A percentile compares a stretch with the other conserved stretches of the same genome.
Evolutionary conservation across 2,888 invertebrate genomes (phyloP).

Genomic region (Drosophila neotestacea): DNA sequence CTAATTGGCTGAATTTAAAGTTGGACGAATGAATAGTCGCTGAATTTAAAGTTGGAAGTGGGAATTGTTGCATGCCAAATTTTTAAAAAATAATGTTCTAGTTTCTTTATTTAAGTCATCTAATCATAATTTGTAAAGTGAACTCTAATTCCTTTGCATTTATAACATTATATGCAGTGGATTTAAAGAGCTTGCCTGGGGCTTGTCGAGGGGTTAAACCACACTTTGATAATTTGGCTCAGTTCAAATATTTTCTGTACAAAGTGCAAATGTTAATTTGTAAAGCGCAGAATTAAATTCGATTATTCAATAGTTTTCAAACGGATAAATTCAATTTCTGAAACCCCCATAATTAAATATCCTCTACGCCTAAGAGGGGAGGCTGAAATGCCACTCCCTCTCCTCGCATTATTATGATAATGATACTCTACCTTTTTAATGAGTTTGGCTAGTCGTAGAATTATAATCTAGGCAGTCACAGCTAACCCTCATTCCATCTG

Average conservation of each 20-base stretch:
- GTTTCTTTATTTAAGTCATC: no score
- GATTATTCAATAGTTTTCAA: constrained; percentile 46
- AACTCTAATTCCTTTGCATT: no score
- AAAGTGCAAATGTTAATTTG: constrained; percentile 55
- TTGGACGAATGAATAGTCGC: no score
- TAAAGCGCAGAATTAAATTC: constrained; percentile 57
- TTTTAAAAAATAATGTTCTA: no score
- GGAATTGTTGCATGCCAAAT: no score
- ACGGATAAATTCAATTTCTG: constrained; percentile 36
- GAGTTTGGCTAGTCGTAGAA: constrained; percentile 30
- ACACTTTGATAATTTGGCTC: neutral
- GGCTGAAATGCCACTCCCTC: neutral
- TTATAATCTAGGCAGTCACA: constrained; percentile 32
- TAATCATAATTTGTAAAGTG: no score
- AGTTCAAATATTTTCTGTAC: constrained; percentile 35
- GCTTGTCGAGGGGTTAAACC: neutral
- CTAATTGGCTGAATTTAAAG: constrained; percentile 7
- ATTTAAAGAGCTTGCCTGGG: neutral
- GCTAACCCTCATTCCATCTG: neutral
- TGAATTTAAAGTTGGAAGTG: no score
- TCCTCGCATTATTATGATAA: constrained; percentile 42
- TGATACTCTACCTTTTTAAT: constrained; percentile 48
- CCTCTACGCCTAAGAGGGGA: neutral
- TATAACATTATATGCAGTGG: no score
- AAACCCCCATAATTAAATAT: neutral